Percentiles rank a stretch among this genome's conserved stretches.
Evolutionary conservation across 2,113 vertebrate species (phyloP).

Genomic region (Numida meleagris): DNA sequence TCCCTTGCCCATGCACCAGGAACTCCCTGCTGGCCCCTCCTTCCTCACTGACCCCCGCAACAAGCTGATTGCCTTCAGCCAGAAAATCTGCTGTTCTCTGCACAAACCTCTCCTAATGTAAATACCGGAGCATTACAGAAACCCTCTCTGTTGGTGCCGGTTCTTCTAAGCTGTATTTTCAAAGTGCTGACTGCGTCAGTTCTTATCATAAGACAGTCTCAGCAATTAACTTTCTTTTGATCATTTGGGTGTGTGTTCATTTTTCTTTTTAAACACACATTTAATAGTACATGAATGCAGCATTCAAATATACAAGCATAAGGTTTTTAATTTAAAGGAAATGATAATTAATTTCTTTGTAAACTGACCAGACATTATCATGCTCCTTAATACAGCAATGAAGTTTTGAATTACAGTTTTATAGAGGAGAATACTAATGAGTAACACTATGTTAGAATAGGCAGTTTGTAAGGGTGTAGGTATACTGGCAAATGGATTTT

Average conservation of each 20-base stretch:
- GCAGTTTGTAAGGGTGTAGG: background rate
- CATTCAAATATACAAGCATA: background rate
- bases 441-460: background rate
- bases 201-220: conserved; percentile 46
- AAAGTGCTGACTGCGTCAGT: conserved; percentile 60
- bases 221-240: conserved; percentile 60
- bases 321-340: background rate
- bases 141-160: background rate
- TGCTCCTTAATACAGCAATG: background rate
- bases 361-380: background rate
- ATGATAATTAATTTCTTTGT: background rate
- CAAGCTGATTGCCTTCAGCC: conserved; percentile 19
- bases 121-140: conserved; percentile 10
- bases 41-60: conserved; percentile 45
- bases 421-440: background rate
- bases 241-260: conserved; percentile 2
- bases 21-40: conserved; percentile 60
- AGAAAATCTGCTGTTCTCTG: conserved; percentile 65
- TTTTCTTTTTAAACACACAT: background rate
- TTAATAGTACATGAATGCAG: background rate
- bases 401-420: background rate
- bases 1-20: conserved; percentile 50
- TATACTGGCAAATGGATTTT: background rate
- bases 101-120: conserved; percentile 60
- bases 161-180: background rate